Conservation (phyloP, 92 coral and sea anemone species). For the Muricea muricata region DNA sequence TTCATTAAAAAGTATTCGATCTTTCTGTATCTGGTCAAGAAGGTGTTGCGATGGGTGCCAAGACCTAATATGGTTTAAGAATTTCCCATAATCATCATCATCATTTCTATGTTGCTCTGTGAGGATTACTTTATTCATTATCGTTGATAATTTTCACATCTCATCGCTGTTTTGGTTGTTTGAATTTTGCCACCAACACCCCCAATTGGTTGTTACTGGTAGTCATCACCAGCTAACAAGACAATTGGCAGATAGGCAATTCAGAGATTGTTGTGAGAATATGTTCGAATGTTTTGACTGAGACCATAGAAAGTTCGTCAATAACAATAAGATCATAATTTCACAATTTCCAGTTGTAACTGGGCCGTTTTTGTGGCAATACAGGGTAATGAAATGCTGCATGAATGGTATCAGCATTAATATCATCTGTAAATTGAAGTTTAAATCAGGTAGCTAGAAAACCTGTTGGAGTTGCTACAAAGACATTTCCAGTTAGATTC, state of each 20-base stretch:
- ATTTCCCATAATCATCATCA: too few relatives aligned
- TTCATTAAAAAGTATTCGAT: neutral
- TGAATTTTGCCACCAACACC: neutral
- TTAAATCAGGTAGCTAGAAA: too few relatives aligned
- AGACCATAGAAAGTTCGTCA: constrained; percentile 33
- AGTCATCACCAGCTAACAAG: neutral
- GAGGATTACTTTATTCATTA: neutral
- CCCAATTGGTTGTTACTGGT: neutral
- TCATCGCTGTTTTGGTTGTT: neutral
- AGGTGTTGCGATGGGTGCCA: too few relatives aligned
- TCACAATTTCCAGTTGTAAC: neutral
- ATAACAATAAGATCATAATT: constrained; percentile 28
- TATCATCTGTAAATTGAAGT: too few relatives aligned
- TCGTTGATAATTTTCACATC: neutral
- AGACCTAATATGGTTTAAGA: too few relatives aligned
- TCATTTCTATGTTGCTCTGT: too few relatives aligned
- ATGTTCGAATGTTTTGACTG: constrained; percentile 9
- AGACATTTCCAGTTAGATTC: too few relatives aligned
- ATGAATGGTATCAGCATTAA: too few relatives aligned
- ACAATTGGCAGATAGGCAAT: constrained; percentile 23
- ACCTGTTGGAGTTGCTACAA: too few relatives aligned
- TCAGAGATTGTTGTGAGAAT: neutral
- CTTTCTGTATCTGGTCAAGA: constrained; percentile 19
- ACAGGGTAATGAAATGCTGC: neutral
- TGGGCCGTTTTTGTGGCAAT: neutral